Base-by-base conservation (phyloP, 2,888 invertebrate species). In the Drosophila nr. perissopoda region DNA sequence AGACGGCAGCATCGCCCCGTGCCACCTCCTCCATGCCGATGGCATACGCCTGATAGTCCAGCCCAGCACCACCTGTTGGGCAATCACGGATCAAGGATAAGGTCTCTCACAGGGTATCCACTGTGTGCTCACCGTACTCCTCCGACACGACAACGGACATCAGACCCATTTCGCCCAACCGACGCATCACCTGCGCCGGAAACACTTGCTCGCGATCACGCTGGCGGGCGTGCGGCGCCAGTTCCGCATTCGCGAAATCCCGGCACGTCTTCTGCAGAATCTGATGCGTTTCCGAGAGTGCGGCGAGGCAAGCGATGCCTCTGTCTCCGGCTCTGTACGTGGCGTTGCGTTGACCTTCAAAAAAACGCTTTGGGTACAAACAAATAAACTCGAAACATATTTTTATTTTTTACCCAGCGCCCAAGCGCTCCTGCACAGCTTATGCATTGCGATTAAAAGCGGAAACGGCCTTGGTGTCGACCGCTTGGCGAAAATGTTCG, bases 21-120 rank as follows among this genome's bases (percentile, higher is more conserved):
- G 98, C 97, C 78, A 99, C 96, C 93, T 99, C 99, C 93, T 99
- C 99, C 94, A 98, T 95, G 1, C 97, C 98, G 80, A 99, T 97
- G 6, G 97, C 96, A 93, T 99, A 99, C 0, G 98, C 98, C 65
- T 98, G 93, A 91, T 97, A 97, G 92, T 99, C 98, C 33, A 99
- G 93, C 0, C 98, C 98, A 18, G 97, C 95, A 0, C 99, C 99
- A 16, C 98, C 92, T 91, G 62, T 0, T 58, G 68, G 63, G 6
- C 45, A 53, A 1, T 45, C 16, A 40, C 5, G 27, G 2, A 13
- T 68, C 4, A 57, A 25, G 31, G 3, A 25, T 4, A 13, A 0
- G 8, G 10, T 25, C 27, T 42, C 16, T 25, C 8, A 7, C 1
- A 13, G 29, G 7, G 5, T 25, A 10, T 5, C 42, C 29, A 31